Base-by-base conservation (phyloP, 2,797 vertebrate genomes). In the Luscinia luscinia region DNA sequence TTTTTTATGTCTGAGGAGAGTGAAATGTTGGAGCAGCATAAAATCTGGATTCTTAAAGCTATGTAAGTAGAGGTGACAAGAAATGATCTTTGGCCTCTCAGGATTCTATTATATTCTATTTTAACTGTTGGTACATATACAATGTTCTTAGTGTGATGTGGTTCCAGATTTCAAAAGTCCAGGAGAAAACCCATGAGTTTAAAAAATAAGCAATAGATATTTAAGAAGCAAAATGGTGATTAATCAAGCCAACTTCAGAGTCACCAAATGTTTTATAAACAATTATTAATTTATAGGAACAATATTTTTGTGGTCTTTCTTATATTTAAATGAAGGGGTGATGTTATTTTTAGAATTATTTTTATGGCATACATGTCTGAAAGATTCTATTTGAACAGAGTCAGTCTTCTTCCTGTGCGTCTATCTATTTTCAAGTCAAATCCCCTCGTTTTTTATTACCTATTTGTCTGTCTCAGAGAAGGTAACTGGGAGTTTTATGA, bases 61-160 rank as follows among this genome's bases (percentile, higher is more conserved):
- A 2, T n/a, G 11, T 48, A 12, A 86, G 30, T 84, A 43, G 19
- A 54, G 3, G 15, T 70, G n/a, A 46, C 2, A 24, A 41, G 46
- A 88, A 62, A 74, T 9, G 12, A 8, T 11, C 20, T 77, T 77
- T 62, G 27, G 7, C 11, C 4, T 66, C 32, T 79, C 20, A 26
- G 16, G 9, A 83, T 11, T 24, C 7, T 19, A 73, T 68, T 27
- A 6, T 19, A 69, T 68, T 28, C 5, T 67, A 36, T 32, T 84
- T 28, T 59, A 75, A 49, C 14, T 21, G 11, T 27, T 68, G 10
- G 1, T 58, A 43, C 0, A 0, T 54, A 14, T 28, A 28, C 28
- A 6, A 41, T 27, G 40, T 34, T 19, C 11, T 45, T 57, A 55
- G 7, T 23, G 6, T 62, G 22, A 40, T 12, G 21, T 32, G 14